Evolutionary conservation across 2,113 vertebrate species (phyloP), one percentile per base, ranked within the genome.

Genomic region (Phaethornis superciliosus): DNA sequence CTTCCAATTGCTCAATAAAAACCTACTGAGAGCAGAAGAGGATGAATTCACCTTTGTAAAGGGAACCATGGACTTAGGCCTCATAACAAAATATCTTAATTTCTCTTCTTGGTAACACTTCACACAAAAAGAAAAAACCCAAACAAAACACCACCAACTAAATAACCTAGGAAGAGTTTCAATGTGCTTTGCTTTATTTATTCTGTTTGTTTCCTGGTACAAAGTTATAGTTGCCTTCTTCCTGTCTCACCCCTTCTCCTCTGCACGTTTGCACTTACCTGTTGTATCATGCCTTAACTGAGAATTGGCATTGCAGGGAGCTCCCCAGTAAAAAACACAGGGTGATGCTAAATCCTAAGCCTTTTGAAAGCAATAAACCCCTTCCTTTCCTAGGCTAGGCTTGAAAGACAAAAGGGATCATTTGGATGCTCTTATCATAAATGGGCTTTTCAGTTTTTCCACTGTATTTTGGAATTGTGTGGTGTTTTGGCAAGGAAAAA

Each of bases 1-100:
- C 94, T 94, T 88, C 88, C 81, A 70, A 58, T 74, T 83, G 87
- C 91, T 88, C 74, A 65, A 12, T 68, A 64, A 71, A 95, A 91
- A 40, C 72, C 47, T 65, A 16, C 18, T 35, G 81, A 64, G 81
- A 52, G n/a, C 33, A 76, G 62, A 68, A 44, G 47, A 81, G 21
- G 12, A 21, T 26, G 58, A 49, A 27, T 65, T 11, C 19, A 23
- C 26, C 18, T 87, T 75, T 82, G 64, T 54, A 23, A 72, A 88
- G n/a, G 28, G 28, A 76, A 4, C 37, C 20, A 9, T 32, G 26
- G 47, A 12, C 30, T 80, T 72, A 62, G 83, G 81, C 13, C 12
- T 68, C 1, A 0, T 85, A 32, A 49, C 14, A 56, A 59, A 68
- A 12, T 59, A 12, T 59, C 56, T 81, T 90, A 0, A n/a, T 74